Evolutionary conservation across 35 echinoderm and acorn worm species (phyloP), one percentile per base, ranked within the genome.

Genomic region (Acanthaster planci): DNA sequence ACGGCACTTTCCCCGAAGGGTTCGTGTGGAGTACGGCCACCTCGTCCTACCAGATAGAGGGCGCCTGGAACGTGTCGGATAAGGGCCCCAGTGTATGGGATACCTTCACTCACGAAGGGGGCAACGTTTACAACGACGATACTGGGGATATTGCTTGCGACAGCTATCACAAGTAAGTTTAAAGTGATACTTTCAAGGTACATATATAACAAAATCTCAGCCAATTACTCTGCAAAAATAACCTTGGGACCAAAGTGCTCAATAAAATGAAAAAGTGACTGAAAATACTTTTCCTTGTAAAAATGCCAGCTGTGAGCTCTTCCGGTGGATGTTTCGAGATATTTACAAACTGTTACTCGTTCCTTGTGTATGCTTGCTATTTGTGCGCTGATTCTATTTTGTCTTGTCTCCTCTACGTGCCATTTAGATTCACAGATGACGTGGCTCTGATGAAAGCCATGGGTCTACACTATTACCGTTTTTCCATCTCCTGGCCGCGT

Each of bases 31-130:
- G 87, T 44, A 76, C 88, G 0, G 82, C 92, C 15, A 94, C 92
- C n/a, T 85, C 92, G 29, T 81, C 92, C 5, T 94, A 94, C 84
- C 92, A 94, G 60, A 94, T 94, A 64, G 92, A 94, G 82, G 92
- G 92, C 1, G 92, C 53, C 0, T 94, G 92, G 92, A 40, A 94
- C 47, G 78, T 60, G 39, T 83, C 86, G 17, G 88, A 84, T 1
- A 94, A 94, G 29, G 92, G 92, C 26, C 38, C 44, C 29, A 90
- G 79, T 83, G 89, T 94, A 5, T 94, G 92, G 92, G 92, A 94
- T 40, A 89, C 47, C 12, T 94, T 86, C 52, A 86, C 92, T 2
- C 92, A 94, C 39, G 92, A 90, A 82, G 87, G 87, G 8, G 87
- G 83, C 2, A 57, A 86, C 39, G 77, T 94, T 16, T 38, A 86